phyloP scores from a whole-genome alignment of 2,113 vertebrate species.

The Antigone vipio region DNA sequence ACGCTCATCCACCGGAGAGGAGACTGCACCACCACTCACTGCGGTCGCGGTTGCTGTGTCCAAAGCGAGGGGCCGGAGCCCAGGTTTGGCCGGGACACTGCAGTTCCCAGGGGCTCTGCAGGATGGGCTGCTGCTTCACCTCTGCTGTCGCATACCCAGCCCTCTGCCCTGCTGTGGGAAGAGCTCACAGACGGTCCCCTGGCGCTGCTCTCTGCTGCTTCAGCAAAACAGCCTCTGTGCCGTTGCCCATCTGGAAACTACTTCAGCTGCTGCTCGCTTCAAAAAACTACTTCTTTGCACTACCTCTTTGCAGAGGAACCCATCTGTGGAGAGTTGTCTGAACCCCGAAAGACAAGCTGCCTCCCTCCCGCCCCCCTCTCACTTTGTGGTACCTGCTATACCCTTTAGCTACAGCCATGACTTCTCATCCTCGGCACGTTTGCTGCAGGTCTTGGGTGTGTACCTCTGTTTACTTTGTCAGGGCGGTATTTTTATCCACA shows the following conservation, averaged over 20 bases:
- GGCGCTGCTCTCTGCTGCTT: neutral
- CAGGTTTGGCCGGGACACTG: neutral
- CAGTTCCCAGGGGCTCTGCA: neutral
- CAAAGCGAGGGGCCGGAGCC: neutral
- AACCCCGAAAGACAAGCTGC: neutral
- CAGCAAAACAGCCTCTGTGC: neutral
- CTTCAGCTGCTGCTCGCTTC: neutral
- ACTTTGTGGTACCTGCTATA: neutral
- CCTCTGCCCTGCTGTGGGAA: neutral
- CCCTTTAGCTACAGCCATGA: no score
- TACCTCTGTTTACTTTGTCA: neutral
- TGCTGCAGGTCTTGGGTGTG: neutral
- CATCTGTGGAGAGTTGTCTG: neutral
- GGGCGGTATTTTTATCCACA: neutral
- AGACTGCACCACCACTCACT: neutral
- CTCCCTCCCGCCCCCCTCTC: neutral
- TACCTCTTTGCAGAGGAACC: neutral
- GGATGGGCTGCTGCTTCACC: neutral
- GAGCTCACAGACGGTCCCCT: neutral
- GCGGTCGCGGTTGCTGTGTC: neutral
- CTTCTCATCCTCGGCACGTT: neutral
- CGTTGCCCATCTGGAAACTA: neutral
- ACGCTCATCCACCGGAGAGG: neutral
- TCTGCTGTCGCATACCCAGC: fast-evolving
- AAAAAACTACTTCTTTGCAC: neutral